A percentile compares a stretch with the other conserved stretches of the same genome.
phyloP scores from a whole-genome alignment of 2,888 invertebrate genomes.

The Drosophila helvetica region DNA sequence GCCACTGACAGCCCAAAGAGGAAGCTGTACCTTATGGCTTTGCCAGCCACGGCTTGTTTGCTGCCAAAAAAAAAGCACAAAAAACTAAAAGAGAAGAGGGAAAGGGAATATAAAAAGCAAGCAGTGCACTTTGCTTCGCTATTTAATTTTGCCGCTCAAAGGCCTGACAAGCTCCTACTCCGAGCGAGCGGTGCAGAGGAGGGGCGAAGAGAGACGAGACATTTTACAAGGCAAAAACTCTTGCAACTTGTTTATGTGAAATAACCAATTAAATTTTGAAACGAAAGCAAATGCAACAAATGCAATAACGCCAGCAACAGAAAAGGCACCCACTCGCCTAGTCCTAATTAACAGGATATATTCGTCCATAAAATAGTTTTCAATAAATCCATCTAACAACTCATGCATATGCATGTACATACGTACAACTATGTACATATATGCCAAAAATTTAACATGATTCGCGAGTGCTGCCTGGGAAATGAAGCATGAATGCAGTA shows the following conservation, averaged over 20 bases:
- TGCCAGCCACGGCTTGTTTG: slow-evolving; percentile 71
- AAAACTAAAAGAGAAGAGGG: slow-evolving; percentile 21
- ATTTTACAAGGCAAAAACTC: slow-evolving; percentile 51
- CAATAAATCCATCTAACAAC: slow-evolving; percentile 37
- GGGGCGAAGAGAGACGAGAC: slow-evolving; percentile 33
- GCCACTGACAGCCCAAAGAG: slow-evolving; percentile 67
- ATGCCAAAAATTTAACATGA: slow-evolving; percentile 45
- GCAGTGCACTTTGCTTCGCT: slow-evolving; percentile 74
- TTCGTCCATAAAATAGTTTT: slow-evolving; percentile 15
- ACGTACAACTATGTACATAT: too few relatives aligned
- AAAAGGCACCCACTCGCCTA: not conserved
- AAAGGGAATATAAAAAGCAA: slow-evolving; percentile 41
- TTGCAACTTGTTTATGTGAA: slow-evolving; percentile 53
- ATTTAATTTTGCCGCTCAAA: slow-evolving; percentile 78
- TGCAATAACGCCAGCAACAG: slow-evolving; percentile 21
- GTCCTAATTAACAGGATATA: slow-evolving; percentile 52
- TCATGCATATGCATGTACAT: not conserved
- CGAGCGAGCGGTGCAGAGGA: slow-evolving; percentile 12
- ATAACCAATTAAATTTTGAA: slow-evolving; percentile 55
- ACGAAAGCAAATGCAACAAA: slow-evolving; percentile 18
- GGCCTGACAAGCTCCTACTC: slow-evolving; percentile 61
- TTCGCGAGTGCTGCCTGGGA: slow-evolving; percentile 1
- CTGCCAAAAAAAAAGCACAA: slow-evolving; percentile 61
- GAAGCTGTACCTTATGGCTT: slow-evolving; percentile 65
- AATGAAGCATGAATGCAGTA: slow-evolving; percentile 22